These are phyloP conservation scores for Alloscopus bannaensis DNA, from an alignment of 2,888 invertebrate species.

Conservation along the genomic window DNA sequence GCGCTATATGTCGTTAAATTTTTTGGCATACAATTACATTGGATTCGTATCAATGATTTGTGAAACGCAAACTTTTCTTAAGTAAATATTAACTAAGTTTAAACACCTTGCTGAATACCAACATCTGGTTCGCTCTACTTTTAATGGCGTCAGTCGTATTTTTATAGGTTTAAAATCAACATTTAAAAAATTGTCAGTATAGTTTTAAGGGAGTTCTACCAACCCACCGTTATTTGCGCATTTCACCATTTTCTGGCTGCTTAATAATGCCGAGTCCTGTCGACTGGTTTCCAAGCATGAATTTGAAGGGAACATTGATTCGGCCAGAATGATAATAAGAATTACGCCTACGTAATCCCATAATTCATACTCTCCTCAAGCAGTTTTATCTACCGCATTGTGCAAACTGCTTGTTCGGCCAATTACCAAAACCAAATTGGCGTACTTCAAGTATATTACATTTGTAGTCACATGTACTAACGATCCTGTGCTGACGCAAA, in stretches of 20 bases:
- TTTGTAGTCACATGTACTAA: too few species aligned
- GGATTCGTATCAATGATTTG: conserved; percentile 2
- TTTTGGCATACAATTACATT: conserved; percentile 44
- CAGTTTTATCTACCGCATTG: too few species aligned
- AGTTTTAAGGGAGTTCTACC: too few species aligned
- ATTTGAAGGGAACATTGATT: not conserved
- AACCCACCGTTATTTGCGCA: conserved; percentile 8
- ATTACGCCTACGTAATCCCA: not conserved
- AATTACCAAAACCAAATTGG: too few species aligned
- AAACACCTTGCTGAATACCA: conserved; percentile 47
- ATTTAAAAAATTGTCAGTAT: too few species aligned
- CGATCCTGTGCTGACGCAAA: too few species aligned
- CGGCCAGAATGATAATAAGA: not conserved
- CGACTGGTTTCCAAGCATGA: too few species aligned
- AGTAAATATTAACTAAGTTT: conserved; percentile 43
- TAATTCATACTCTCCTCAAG: not conserved
- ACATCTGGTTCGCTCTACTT: conserved; percentile 47
- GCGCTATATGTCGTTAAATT: not conserved
- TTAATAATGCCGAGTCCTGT: too few species aligned
- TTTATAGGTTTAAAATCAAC: conserved; percentile 8
- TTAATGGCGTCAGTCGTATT: conserved; percentile 10
- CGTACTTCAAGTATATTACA: too few species aligned
- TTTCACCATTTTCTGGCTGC: too few species aligned
- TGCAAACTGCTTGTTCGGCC: too few species aligned
- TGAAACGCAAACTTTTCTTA: conserved; percentile 32